phyloP scores from a whole-genome alignment of 1,140 invertebrate genomes.

The Oryctes rhinoceros region DNA sequence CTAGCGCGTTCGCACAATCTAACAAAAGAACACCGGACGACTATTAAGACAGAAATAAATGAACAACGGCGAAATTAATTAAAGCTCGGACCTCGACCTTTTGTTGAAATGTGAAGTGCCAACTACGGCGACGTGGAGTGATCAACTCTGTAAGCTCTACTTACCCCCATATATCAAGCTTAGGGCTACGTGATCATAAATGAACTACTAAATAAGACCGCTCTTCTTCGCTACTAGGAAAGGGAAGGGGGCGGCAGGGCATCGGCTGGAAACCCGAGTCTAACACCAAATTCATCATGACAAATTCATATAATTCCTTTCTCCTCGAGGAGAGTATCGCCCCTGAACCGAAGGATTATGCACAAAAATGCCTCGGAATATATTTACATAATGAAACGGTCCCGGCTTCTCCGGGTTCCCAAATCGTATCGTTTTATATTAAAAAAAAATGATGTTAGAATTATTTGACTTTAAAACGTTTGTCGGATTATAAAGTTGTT shows the following conservation, averaged over 20 bases:
- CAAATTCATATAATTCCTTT: slow-evolving; percentile 32
- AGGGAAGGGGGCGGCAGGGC: not conserved
- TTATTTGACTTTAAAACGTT: slow-evolving; percentile 6
- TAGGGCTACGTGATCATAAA: slow-evolving; percentile 36
- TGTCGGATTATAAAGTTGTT: not conserved
- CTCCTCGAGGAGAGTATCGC: not conserved
- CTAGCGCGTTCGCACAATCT: slow-evolving; percentile 3
- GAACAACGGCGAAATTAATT: slow-evolving; percentile 37
- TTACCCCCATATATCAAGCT: slow-evolving; percentile 34
- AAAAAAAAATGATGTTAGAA: not conserved
- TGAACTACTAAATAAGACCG: slow-evolving; percentile 34
- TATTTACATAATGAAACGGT: slow-evolving; percentile 29
- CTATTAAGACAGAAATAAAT: slow-evolving; percentile 37
- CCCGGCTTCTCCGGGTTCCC: not conserved
- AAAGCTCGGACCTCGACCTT: slow-evolving; percentile 35
- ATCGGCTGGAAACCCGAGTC: not conserved
- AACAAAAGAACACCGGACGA: slow-evolving; percentile 20
- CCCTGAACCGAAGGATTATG: slow-evolving; percentile 12
- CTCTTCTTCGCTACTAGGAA: not conserved
- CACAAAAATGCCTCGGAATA: slow-evolving; percentile 27
- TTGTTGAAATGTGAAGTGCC: slow-evolving; percentile 35
- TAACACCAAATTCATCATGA: slow-evolving; percentile 32
- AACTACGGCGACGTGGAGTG: slow-evolving; percentile 12
- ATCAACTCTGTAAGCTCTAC: slow-evolving; percentile 36
- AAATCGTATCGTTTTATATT: not conserved